Evolutionary conservation across 2,888 invertebrate species (phyloP).

Genomic region (Nomada goodeniana): DNA sequence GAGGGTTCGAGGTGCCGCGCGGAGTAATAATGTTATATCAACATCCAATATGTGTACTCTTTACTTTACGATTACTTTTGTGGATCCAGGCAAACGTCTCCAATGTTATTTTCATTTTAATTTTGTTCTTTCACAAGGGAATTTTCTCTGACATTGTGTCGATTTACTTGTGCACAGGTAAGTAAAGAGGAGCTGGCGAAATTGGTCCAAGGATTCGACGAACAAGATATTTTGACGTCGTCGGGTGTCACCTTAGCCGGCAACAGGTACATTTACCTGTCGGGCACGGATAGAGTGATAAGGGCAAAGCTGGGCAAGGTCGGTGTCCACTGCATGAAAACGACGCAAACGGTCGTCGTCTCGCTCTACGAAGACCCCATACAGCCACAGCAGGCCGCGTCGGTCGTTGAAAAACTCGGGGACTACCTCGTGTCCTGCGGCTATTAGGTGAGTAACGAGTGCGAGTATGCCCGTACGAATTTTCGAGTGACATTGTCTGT

Average conservation of each 20-base stretch:
- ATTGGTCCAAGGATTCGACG: constrained; percentile 95
- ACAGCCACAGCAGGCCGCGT: constrained; percentile 98
- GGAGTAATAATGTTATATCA: too few species aligned
- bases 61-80: neutral
- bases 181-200: constrained; percentile 96
- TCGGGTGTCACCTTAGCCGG: constrained; percentile 96
- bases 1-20: neutral
- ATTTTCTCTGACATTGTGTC: neutral
- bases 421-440: constrained; percentile 98
- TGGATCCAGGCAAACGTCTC: too few species aligned
- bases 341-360: constrained; percentile 97
- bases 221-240: constrained; percentile 95
- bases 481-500: too few species aligned
- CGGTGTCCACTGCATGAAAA: constrained; percentile 98
- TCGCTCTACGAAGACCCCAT: constrained; percentile 98
- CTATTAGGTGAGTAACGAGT: constrained; percentile 89
- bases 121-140: neutral
- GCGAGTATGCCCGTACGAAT: neutral
- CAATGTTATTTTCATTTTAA: too few species aligned
- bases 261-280: constrained; percentile 97
- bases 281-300: constrained; percentile 96
- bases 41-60: too few species aligned
- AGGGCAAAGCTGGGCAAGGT: constrained; percentile 97
- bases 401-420: constrained; percentile 98
- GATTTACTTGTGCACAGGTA: constrained; percentile 83